Percentiles rank a stretch among this genome's conserved stretches.
These are phyloP conservation scores for Falco columbarius DNA, from an alignment of 2,797 vertebrate genomes.

Conservation along the genomic window DNA sequence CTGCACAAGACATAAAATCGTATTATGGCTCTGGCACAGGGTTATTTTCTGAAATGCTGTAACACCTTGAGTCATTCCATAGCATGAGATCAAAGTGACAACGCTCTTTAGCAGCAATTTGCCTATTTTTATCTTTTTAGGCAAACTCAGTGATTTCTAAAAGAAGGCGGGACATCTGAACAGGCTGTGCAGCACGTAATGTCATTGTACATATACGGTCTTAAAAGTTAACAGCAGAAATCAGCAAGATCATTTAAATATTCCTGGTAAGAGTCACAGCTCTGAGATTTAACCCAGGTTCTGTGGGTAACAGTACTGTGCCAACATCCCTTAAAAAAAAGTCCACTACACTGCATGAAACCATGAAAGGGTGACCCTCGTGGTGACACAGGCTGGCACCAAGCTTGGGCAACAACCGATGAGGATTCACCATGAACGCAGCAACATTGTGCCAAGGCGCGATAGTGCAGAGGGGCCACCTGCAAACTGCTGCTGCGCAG, in stretches of 20 bases:
- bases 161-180: not conserved
- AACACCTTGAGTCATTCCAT: not conserved
- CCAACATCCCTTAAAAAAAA: not conserved
- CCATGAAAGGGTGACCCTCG: not conserved
- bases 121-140: not conserved
- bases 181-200: not conserved
- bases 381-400: not conserved
- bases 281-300: not conserved
- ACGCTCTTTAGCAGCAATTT: not conserved
- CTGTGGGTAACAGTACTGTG: too few species aligned
- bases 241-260: not conserved
- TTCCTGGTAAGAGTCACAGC: not conserved
- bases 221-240: not conserved
- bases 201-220: too few species aligned
- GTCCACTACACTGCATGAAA: too few species aligned
- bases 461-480: fast-evolving
- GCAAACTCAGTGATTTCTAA: not conserved
- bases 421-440: not conserved
- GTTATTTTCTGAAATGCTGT: not conserved
- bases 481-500: not conserved
- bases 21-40: not conserved
- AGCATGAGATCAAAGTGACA: not conserved
- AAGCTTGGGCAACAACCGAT: not conserved
- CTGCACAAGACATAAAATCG: not conserved
- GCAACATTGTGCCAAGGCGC: not conserved